Conservation (phyloP, 2,888 invertebrate species). For the Apodemia mormo region DNA sequence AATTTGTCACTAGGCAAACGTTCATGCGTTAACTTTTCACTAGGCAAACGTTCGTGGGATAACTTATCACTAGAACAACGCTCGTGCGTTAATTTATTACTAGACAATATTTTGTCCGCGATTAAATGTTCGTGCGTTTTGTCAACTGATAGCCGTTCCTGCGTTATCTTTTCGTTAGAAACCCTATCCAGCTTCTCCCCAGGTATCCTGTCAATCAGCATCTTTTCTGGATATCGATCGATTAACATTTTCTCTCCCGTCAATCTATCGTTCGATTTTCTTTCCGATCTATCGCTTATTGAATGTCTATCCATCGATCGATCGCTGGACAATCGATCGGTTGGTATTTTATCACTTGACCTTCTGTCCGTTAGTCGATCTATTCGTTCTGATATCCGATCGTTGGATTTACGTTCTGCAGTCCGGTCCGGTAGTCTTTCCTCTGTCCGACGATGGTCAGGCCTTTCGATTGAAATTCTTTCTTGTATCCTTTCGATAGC, state of each 20-base stretch:
- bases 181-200: conserved; percentile 36
- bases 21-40: conserved; percentile 44
- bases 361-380: conserved; percentile 41
- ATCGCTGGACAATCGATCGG: conserved; percentile 39
- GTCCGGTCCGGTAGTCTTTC: conserved; percentile 50
- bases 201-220: conserved; percentile 38
- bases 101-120: conserved; percentile 40
- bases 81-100: conserved; percentile 49
- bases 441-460: conserved; percentile 50
- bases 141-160: conserved; percentile 48
- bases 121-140: conserved; percentile 43
- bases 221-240: conserved; percentile 42
- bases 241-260: conserved; percentile 40
- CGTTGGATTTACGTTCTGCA: conserved; percentile 40
- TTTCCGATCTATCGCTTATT: conserved; percentile 28
- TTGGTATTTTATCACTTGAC: conserved; percentile 38
- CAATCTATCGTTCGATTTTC: conserved; percentile 37
- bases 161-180: conserved; percentile 1
- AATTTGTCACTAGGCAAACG: conserved; percentile 38
- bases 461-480: conserved; percentile 46
- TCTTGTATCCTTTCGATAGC: conserved; percentile 51
- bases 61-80: conserved; percentile 43
- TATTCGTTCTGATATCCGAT: conserved; percentile 35
- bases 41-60: conserved; percentile 40
- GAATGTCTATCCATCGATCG: conserved; percentile 32